Percentiles rank a stretch among this genome's conserved stretches.
phyloP scores from a whole-genome alignment of 2,797 vertebrate species.

The Labeo calbasu region DNA sequence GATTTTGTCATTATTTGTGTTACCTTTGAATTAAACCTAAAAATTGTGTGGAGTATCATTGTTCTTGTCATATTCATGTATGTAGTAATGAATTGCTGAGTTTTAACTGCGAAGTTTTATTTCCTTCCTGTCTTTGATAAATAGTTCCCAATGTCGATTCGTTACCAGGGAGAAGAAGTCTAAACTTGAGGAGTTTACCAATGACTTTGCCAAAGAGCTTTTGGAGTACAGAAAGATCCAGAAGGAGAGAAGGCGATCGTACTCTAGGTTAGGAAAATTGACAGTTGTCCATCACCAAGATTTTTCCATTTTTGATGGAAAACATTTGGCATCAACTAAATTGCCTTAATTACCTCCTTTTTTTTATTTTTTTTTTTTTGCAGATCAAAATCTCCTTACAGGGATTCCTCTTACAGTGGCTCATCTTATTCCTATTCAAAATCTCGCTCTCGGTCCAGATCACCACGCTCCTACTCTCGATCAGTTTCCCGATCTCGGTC shows the following conservation, averaged over 20 bases:
- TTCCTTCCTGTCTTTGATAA: slow-evolving; percentile 54
- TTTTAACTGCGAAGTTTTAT: slow-evolving; percentile 59
- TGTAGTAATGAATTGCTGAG: slow-evolving; percentile 4
- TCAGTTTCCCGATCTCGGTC: slow-evolving; percentile 89
- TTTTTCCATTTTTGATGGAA: not conserved
- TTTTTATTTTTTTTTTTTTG: slow-evolving; percentile 55
- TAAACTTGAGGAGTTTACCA: slow-evolving; percentile 98
- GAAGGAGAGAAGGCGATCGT: slow-evolving; percentile 93
- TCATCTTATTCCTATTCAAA: slow-evolving; percentile 91
- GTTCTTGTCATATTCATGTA: not conserved
- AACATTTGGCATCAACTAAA: not conserved
- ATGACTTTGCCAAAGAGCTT: slow-evolving; percentile 99
- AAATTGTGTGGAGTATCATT: not conserved
- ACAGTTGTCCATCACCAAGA: not conserved
- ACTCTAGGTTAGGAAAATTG: slow-evolving; percentile 87
- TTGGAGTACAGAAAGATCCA: slow-evolving; percentile 98
- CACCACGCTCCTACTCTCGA: slow-evolving; percentile 85
- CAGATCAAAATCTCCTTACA: slow-evolving; percentile 94
- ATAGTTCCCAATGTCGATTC: slow-evolving; percentile 60
- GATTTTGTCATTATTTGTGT: not conserved
- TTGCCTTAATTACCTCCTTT: not conserved
- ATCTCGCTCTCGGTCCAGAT: slow-evolving; percentile 87
- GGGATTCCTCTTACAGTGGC: slow-evolving; percentile 84
- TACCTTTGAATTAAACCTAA: not conserved
- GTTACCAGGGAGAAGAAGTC: slow-evolving; percentile 91